phyloP scores from a whole-genome alignment of 2,113 vertebrate species.

The Seriola aureovittata region DNA sequence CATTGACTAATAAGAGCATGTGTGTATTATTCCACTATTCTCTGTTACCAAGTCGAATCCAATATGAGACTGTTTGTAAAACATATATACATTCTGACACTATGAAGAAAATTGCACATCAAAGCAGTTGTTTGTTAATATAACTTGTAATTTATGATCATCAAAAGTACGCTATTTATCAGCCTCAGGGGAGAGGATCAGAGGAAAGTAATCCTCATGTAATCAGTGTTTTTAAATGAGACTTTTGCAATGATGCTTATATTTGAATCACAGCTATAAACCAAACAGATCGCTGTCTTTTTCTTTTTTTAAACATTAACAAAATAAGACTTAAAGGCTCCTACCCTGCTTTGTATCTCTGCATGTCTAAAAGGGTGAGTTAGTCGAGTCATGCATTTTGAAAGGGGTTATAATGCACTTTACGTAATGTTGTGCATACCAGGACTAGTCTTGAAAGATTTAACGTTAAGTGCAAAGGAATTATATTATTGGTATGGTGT shows the following conservation, averaged over 20 bases:
- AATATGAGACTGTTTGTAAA: not conserved
- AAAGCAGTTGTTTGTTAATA: not conserved
- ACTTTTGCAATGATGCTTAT: not conserved
- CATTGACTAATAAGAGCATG: not conserved
- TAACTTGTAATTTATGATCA: not conserved
- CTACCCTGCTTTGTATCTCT: rapidly evolving
- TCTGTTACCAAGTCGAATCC: too few relatives aligned
- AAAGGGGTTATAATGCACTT: not conserved
- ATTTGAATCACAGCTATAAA: not conserved
- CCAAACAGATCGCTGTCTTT: not conserved
- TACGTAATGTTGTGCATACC: not conserved
- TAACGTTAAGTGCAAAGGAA: not conserved
- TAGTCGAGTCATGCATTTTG: not conserved
- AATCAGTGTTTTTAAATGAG: not conserved
- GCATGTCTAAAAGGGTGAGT: not conserved
- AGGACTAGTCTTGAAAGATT: not conserved
- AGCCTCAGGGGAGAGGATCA: not conserved
- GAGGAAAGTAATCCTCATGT: not conserved
- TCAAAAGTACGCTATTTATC: too few relatives aligned
- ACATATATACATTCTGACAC: not conserved
- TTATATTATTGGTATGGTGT: not conserved
- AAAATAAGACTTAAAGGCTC: not conserved
- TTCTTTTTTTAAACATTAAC: not conserved
- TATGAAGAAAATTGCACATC: not conserved
- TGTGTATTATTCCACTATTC: not conserved